phyloP scores from a whole-genome alignment of 2,888 invertebrate species.

The Athalia circularis region DNA sequence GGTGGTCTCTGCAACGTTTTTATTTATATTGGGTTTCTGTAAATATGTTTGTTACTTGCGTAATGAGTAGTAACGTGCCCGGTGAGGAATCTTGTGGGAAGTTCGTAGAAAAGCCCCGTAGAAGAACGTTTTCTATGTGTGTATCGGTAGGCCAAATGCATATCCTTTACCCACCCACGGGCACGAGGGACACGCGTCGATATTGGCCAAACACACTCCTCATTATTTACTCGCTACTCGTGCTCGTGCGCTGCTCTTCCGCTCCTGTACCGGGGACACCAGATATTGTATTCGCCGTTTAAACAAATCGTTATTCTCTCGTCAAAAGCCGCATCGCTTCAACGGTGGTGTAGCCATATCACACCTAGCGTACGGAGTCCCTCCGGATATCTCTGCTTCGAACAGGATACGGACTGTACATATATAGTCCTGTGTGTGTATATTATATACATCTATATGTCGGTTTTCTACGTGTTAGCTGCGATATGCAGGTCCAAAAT shows the following conservation, averaged over 20 bases:
- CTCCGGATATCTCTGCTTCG: not conserved
- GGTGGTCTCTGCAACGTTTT: constrained; percentile 16
- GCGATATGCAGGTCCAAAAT: not conserved
- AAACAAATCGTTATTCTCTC: constrained; percentile 44
- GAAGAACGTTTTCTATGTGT: not conserved
- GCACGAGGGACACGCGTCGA: constrained; percentile 37
- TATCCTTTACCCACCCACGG: constrained; percentile 10
- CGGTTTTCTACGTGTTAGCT: not conserved
- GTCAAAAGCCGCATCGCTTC: constrained; percentile 16
- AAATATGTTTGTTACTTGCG: constrained; percentile 22
- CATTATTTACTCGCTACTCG: constrained; percentile 27
- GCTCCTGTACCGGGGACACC: constrained; percentile 29
- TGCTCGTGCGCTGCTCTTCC: not conserved
- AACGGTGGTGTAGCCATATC: not conserved
- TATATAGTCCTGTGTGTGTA: constrained; percentile 1
- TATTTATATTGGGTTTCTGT: not conserved
- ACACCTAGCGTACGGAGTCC: not conserved
- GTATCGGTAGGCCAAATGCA: constrained; percentile 17
- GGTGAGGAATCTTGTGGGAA: constrained; percentile 28
- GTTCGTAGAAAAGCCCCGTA: constrained; percentile 6
- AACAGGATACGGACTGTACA: not conserved
- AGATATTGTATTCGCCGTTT: constrained; percentile 44
- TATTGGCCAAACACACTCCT: constrained; percentile 31
- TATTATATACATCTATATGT: no score
- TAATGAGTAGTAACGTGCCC: constrained; percentile 37